These are phyloP conservation scores for Watsonalla cultraria DNA, from an alignment of 2,888 invertebrate genomes.

Conservation along the genomic window DNA sequence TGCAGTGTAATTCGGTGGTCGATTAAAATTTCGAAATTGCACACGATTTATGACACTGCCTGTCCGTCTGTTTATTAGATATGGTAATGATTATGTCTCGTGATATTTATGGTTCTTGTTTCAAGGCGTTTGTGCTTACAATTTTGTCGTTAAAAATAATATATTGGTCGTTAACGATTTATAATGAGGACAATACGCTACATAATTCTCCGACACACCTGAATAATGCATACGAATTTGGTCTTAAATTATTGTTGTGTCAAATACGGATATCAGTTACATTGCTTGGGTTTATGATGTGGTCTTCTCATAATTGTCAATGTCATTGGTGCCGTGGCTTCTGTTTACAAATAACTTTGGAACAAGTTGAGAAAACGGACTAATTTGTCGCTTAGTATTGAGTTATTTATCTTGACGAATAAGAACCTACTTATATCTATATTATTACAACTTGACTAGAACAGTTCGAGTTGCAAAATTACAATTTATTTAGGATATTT, in stretches of 20 bases:
- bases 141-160: conserved; percentile 2
- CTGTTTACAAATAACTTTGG: too few species aligned
- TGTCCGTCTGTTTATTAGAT: conserved; percentile 18
- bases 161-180: conserved; percentile 1
- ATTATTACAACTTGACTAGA: too few species aligned
- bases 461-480: too few species aligned
- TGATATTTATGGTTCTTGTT: conserved; percentile 2
- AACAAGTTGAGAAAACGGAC: too few species aligned
- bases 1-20: conserved; percentile 47
- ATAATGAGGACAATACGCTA: neutral
- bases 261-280: neutral
- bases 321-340: too few species aligned
- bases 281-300: conserved; percentile 5
- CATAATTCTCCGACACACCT: neutral
- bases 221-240: neutral
- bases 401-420: too few species aligned
- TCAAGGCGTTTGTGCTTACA: conserved; percentile 2
- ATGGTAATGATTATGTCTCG: conserved; percentile 1
- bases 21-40: conserved; percentile 38
- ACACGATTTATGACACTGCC: conserved; percentile 31
- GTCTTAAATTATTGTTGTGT: neutral
- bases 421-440: too few species aligned
- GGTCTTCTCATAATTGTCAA: neutral
- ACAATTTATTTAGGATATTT: too few species aligned
- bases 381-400: too few species aligned